Evolutionary conservation across 2,888 invertebrate species (phyloP).

Genomic region (Drosophila dives): DNA sequence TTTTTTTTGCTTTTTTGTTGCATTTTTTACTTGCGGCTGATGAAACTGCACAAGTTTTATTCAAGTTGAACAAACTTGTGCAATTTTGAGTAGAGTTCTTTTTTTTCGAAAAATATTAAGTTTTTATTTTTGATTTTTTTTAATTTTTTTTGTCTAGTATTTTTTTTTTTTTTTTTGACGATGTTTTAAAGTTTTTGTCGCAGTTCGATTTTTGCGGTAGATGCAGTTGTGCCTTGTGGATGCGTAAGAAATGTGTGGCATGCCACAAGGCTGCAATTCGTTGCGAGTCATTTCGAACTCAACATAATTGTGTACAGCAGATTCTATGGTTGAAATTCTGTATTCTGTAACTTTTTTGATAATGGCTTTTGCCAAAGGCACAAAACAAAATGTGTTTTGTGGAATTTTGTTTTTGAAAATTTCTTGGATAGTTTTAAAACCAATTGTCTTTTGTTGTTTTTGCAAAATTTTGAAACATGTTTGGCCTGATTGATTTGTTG

Average conservation of each 20-base stretch:
- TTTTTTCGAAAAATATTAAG: conserved; percentile 4
- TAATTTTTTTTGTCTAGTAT: neutral
- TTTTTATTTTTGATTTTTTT: conserved; percentile 3
- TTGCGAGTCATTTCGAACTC: conserved; percentile 32
- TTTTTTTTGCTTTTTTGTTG: conserved; percentile 28
- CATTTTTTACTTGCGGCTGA: conserved; percentile 21
- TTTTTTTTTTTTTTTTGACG: neutral
- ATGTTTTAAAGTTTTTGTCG: conserved; percentile 4
- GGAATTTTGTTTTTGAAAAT: conserved; percentile 10
- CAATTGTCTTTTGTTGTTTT: conserved; percentile 63
- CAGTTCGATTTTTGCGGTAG: conserved; percentile 6
- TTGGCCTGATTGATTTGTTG: conserved; percentile 85
- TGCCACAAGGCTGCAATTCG: conserved; percentile 35
- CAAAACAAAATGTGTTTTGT: conserved; percentile 18
- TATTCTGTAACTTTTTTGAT: conserved; percentile 7
- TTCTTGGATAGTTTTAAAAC: conserved; percentile 59
- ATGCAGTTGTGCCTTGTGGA: conserved; percentile 10
- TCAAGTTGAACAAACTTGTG: conserved; percentile 36
- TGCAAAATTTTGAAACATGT: conserved; percentile 84
- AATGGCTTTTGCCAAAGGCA: conserved; percentile 25
- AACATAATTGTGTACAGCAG: conserved; percentile 12
- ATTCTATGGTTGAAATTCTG: conserved; percentile 1
- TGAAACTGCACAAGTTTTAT: conserved; percentile 33
- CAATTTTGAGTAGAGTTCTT: conserved; percentile 22
- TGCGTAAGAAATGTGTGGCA: conserved; percentile 23